Base-by-base conservation (phyloP, 2,797 vertebrate genomes). In the Enteromius fasciolatus region DNA sequence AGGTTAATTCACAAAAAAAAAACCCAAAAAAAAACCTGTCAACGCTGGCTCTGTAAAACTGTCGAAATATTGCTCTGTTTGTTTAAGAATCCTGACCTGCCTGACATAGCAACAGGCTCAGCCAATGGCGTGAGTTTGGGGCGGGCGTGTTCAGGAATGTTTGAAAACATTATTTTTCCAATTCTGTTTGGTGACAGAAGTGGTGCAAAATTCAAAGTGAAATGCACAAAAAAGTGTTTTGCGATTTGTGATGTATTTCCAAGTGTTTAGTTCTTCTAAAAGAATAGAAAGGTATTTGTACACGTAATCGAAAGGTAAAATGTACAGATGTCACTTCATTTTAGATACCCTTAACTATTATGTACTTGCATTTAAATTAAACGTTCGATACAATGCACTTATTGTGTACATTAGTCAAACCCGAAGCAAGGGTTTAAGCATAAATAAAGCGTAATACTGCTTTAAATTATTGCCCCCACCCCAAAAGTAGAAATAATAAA, bases 51-150 rank as follows among this genome's bases (percentile, higher is more conserved):
- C 48, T 57, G 12, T 52, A 20, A 25, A 73, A 39, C n/a, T 76
- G 17, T n/a, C 3, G 7, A 77, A 77, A 48, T 64, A 11, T 18
- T 2, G 48, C 76, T 64, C 59, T 48, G 64, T 57, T 67, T 79
- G 48, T 79, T 79, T 39, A 79, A 79, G 66, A 68, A 68, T 41
- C 23, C 46, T 79, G 48, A 69, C 77, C 63, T 17, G 20, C 64
- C 33, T 68, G 63, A 54, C 77, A 69, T 79, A 79, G 77, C 77
- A 79, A 79, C 77, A 52, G 64, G 25, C 46, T 68, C 64, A 39
- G 54, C 77, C 77, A 79, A 79, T 79, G 31, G 63, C 7, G 10
- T 39, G 63, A 18, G 76, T 50, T 50, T 48, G 61, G 41, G 59
- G 64, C 4, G 76, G 44, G 44, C 1, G 41, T 31, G 25, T 31